Evolutionary conservation across 2,888 invertebrate genomes (phyloP), one percentile per base, ranked within the genome.

Genomic region (Allophyes oxyacanthae): DNA sequence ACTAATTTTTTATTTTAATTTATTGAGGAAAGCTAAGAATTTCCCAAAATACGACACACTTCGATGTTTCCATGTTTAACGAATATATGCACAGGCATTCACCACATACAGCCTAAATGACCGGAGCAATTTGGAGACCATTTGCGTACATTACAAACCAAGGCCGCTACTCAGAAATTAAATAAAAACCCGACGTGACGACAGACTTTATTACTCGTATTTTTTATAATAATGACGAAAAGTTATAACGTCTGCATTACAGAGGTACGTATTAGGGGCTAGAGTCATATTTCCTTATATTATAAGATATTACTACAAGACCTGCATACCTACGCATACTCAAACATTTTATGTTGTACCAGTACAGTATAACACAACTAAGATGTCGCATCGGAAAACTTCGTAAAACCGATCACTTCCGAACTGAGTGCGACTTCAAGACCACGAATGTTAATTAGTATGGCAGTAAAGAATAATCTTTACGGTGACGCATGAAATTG

Each of bases 241-340:
- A 42, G 58, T 50, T 57, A 60, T 60, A 38, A 42, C 32, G 1
- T 46, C 43, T 63, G 50, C 38, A 36, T 33, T 50, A 8, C 50
- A 20, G 15, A 53, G 40, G 63, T 43, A 41, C 5, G 2, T 38
- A 42, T 61, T 38, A 64, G 40, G 11, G 26, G 10, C 11, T 40
- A 34, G 55, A 41, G 51, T 42, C 58, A 70, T 51, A 41, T 56
- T 33, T 38, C 40, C 34, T 49, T 44, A 42, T 49, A 55, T 69
- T 43, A n/a, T 66, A 52, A 66, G 53, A 58, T 75, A 65, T 58
- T 53, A 66, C 56, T 71, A 57, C 57, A 54, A 57, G 57, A 46
- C 52, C 42, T 46, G 57, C 34, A 40, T 70, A 64, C 68, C 48
- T 59, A 59, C 56, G 51, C 54, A 48, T 59, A 59, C 56, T 50